Conservation (phyloP, 2,113 vertebrate genomes). For the Varanus salvator region DNA sequence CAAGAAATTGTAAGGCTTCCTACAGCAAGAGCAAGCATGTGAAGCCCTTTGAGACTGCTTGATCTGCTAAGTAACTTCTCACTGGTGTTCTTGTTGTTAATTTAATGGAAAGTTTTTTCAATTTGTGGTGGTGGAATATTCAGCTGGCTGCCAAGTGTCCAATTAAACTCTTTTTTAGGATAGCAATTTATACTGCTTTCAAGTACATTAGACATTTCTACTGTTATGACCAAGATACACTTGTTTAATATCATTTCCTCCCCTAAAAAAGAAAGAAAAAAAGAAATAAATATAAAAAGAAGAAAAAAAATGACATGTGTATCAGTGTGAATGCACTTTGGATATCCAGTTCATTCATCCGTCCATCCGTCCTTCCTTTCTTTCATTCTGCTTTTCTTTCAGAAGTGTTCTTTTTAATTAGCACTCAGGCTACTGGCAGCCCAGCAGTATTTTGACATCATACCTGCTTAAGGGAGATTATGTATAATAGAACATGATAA, state of each 20-base stretch:
- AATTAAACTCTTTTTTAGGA: neutral
- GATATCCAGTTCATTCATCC: neutral
- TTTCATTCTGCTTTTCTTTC: neutral
- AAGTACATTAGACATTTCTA: neutral
- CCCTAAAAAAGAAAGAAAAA: too few species aligned
- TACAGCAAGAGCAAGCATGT: neutral
- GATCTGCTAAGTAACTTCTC: neutral
- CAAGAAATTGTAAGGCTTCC: neutral
- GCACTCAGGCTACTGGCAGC: neutral
- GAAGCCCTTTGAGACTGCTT: neutral
- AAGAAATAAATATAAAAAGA: too few species aligned
- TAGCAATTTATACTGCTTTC: neutral
- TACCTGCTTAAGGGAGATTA: neutral
- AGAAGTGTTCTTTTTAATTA: slow-evolving; percentile 8
- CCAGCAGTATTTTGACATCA: neutral
- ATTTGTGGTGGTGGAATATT: neutral
- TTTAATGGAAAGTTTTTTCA: neutral
- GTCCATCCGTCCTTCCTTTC: neutral
- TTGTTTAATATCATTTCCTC: too few species aligned
- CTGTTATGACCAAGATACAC: neutral
- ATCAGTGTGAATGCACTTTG: neutral
- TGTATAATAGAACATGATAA: neutral
- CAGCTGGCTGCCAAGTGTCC: neutral
- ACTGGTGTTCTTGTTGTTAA: neutral
- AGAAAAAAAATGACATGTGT: neutral